Evolutionary conservation across 2,888 invertebrate genomes (phyloP).

Genomic region (Sepioteuthis lessoniana): DNA sequence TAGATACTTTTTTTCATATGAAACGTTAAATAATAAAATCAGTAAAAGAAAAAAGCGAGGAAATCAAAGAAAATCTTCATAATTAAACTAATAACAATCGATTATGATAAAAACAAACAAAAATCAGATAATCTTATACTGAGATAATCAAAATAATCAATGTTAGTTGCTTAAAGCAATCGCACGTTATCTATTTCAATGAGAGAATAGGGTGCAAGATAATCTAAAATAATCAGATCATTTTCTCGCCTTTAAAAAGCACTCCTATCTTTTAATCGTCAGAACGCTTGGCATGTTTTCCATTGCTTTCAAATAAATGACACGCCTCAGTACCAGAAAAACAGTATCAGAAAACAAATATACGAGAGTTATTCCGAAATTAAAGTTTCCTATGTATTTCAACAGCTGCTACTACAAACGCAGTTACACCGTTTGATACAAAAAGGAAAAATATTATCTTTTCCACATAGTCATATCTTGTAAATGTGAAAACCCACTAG

Average conservation of each 20-base stretch:
- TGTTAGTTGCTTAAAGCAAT: background rate
- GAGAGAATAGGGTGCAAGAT: background rate
- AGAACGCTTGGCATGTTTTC: background rate
- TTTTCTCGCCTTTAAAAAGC: background rate
- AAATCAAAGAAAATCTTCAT: background rate
- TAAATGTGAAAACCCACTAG: too few species aligned
- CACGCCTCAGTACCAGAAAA: too few species aligned
- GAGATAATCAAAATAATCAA: background rate
- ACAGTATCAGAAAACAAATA: too few species aligned
- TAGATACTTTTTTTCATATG: background rate
- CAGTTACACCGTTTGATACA: too few species aligned
- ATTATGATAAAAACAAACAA: background rate
- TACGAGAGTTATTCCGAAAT: too few species aligned
- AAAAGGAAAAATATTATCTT: too few species aligned
- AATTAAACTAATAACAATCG: background rate
- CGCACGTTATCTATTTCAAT: background rate
- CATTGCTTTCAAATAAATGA: background rate
- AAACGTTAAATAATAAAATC: background rate
- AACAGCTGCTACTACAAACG: too few species aligned
- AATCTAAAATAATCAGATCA: background rate
- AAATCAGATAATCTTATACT: background rate
- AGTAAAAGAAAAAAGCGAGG: background rate
- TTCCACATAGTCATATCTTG: too few species aligned
- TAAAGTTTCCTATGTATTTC: too few species aligned
- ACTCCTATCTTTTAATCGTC: background rate